Conservation (phyloP, 1,140 invertebrate genomes). For the Polyergus mexicanus region DNA sequence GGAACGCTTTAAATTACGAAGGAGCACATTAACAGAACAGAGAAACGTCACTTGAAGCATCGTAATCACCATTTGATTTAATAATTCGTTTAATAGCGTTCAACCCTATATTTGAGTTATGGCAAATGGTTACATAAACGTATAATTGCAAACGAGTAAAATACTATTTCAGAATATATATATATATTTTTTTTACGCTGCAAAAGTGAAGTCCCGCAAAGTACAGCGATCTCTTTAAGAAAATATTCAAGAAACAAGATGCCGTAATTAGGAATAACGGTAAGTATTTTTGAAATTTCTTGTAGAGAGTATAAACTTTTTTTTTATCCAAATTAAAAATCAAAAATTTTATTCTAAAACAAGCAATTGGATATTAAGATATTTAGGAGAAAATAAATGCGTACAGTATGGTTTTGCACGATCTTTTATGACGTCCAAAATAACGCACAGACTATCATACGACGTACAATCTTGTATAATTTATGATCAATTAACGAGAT, state of each 20-base stretch:
- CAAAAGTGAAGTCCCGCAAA: conserved; percentile 13
- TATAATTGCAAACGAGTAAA: conserved; percentile 64
- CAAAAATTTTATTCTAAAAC: neutral
- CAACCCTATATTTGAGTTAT: conserved; percentile 51
- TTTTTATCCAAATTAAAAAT: neutral
- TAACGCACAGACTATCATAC: neutral
- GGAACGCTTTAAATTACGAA: neutral
- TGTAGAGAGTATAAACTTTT: neutral
- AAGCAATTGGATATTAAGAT: neutral
- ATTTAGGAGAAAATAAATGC: neutral
- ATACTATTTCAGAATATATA: conserved; percentile 65
- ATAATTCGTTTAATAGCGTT: conserved; percentile 68
- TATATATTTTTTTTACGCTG: conserved; percentile 10
- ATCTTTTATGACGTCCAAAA: neutral
- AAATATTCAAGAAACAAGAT: conserved; percentile 28
- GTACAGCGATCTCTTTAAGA: neutral
- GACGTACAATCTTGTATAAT: neutral
- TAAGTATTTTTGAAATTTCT: neutral
- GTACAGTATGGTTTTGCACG: conserved; percentile 13
- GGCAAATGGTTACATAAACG: conserved; percentile 56
- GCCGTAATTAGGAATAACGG: neutral
- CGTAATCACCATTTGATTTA: conserved; percentile 57
- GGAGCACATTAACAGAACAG: conserved; percentile 18
- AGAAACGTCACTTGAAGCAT: conserved; percentile 24
- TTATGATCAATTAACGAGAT: conserved; percentile 49